Evolutionary conservation across 1,140 invertebrate species (phyloP).

Genomic region (Bathynomus jamesi): DNA sequence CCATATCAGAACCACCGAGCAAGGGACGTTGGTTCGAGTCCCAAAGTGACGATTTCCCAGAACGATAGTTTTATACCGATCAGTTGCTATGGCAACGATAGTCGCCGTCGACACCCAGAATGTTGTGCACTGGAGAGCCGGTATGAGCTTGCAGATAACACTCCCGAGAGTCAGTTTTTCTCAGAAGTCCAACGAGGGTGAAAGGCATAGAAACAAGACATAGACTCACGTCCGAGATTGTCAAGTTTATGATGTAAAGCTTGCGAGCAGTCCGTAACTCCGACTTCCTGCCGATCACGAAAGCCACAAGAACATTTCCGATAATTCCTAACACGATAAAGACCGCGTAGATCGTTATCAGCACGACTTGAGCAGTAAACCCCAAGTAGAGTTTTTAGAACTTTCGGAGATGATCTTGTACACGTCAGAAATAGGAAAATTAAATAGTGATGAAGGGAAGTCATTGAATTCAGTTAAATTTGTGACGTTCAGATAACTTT

Average conservation of each 20-base stretch:
- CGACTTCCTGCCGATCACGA: conserved; percentile 43
- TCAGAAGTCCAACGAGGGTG: conserved; percentile 47
- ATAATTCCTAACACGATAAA: conserved; percentile 44
- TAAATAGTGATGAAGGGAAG: neutral
- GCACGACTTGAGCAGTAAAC: conserved; percentile 33
- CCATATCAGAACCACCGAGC: conserved; percentile 49
- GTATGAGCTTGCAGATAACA: conserved; percentile 52
- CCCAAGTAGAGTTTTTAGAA: conserved; percentile 25
- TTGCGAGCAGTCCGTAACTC: conserved; percentile 52
- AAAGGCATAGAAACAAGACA: conserved; percentile 55
- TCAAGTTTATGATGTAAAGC: conserved; percentile 55
- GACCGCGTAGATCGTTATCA: conserved; percentile 43
- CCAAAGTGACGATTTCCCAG: conserved; percentile 7
- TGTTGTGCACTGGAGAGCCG: conserved; percentile 52
- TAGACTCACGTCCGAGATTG: conserved; percentile 52
- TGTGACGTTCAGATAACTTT: no score
- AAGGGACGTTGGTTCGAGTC: conserved; percentile 43
- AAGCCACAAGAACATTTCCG: conserved; percentile 44
- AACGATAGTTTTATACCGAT: conserved; percentile 53
- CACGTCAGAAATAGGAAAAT: conserved; percentile 9
- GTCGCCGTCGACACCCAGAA: conserved; percentile 56
- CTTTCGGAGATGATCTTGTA: conserved; percentile 14
- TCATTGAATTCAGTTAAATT: no score
- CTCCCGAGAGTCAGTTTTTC: conserved; percentile 43
- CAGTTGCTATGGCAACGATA: conserved; percentile 54